Evolutionary conservation across 2,113 vertebrate genomes (phyloP), one percentile per base, ranked within the genome.

Genomic region (Carassius carassius): DNA sequence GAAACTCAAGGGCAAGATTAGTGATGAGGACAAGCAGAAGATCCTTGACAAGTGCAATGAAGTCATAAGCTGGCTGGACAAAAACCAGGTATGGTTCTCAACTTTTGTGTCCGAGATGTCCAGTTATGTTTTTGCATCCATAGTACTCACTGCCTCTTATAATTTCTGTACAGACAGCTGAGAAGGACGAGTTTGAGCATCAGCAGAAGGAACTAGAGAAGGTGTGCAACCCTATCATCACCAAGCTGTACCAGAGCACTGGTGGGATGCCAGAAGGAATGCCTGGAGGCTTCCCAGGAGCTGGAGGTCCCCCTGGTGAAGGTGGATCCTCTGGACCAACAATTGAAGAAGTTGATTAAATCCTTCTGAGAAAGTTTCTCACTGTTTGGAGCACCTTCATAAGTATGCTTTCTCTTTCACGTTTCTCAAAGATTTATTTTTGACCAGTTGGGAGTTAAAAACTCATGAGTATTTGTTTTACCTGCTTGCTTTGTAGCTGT

Each of bases 141-240:
- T 41, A 47, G n/a, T 12, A 10, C 78, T 47, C n/a, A 47, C 4
- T 44, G 25, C 5, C 16, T 51, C 25, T 37, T 12, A 5, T 37
- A 5, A 37, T 83, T 14, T 75, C 63, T 32, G 8, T 44, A 19
- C 73, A 94, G 94, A 96, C 95, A 0, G 97, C 97, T 0, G 96
- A 98, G 70, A 98, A 98, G 84, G 97, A 99, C 0, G 97, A 99
- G 89, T 98, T 97, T 83, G 96, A 99, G 85, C 96, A 99, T 82
- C 97, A 98, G 85, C 97, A 97, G 19, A 70, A 70, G 67, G 67
- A 70, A 37, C 67, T 70, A 41, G 67, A 70, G 67, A 70, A 70
- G 35, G 13, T 94, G 54, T 95, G 94, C 25, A 95, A 93, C 87
- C 94, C 93, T 17, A 88, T 95, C 86, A 91, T 95, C 88, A 94